Conservation (phyloP, 2,888 invertebrate genomes). For the Cryptocephalus moraei region DNA sequence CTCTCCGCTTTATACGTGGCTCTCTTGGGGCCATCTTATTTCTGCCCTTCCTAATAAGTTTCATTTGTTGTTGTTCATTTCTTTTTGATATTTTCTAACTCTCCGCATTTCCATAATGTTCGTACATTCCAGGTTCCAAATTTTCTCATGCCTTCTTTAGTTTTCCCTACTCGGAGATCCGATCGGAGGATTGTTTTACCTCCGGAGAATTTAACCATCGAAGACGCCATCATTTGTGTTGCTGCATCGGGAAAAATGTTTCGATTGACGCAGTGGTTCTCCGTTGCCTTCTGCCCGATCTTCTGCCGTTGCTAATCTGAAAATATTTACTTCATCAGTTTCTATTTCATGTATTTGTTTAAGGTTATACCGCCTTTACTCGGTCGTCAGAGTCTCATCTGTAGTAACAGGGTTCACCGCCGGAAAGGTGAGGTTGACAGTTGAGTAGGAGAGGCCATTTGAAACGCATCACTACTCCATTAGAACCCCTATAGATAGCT, state of each 20-base stretch:
- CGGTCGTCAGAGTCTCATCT: too few species aligned
- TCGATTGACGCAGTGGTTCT: not conserved
- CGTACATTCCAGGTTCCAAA: too few species aligned
- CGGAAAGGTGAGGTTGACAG: too few species aligned
- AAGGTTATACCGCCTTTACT: not conserved
- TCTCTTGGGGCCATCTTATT: not conserved
- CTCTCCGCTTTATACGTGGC: not conserved
- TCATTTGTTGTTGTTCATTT: not conserved
- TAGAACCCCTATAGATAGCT: too few species aligned
- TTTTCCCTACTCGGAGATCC: not conserved
- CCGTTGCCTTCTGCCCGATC: not conserved
- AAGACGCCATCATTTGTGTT: not conserved
- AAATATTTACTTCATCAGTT: not conserved
- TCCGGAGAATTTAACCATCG: not conserved
- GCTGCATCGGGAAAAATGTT: not conserved
- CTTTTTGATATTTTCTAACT: not conserved
- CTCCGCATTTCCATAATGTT: too few species aligned
- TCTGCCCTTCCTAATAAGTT: not conserved
- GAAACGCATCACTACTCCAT: too few species aligned
- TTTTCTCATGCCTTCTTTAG: not conserved
- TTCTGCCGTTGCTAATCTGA: not conserved
- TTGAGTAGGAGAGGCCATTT: too few species aligned
- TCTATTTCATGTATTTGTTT: not conserved
- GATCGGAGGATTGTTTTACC: not conserved
- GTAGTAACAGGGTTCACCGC: too few species aligned